These are phyloP conservation scores for Prunella fulvescens DNA, from an alignment of 2,113 vertebrate species.

Conservation along the genomic window DNA sequence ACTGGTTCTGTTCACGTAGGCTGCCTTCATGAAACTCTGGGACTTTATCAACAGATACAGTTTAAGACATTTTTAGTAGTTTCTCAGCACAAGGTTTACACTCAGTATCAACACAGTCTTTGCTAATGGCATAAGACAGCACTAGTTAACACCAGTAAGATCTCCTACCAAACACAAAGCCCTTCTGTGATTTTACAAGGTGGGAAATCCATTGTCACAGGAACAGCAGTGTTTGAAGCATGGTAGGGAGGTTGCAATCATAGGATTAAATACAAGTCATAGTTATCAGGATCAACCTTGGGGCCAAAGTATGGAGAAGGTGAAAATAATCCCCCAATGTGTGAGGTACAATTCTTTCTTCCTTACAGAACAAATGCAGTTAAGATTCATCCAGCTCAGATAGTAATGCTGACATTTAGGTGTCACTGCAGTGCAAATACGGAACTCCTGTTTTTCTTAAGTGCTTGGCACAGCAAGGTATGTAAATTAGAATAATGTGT, in stretches of 20 bases:
- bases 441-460: background rate
- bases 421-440: background rate
- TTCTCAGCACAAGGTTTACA: background rate
- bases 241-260: background rate
- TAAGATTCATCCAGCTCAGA: background rate
- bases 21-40: background rate
- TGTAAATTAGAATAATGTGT: background rate
- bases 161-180: background rate
- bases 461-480: background rate
- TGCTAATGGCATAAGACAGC: fast-evolving
- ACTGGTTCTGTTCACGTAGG: background rate
- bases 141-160: background rate
- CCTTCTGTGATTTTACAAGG: background rate
- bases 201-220: background rate
- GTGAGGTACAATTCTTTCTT: background rate
- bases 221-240: background rate
- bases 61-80: background rate
- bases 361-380: background rate
- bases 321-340: background rate
- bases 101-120: background rate
- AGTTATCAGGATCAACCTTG: background rate
- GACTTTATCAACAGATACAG: background rate
- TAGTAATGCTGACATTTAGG: background rate
- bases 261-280: background rate
- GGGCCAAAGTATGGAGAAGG: background rate